Conservation (phyloP, 2,888 invertebrate species). For the Rhabditophanes sp. region DNA sequence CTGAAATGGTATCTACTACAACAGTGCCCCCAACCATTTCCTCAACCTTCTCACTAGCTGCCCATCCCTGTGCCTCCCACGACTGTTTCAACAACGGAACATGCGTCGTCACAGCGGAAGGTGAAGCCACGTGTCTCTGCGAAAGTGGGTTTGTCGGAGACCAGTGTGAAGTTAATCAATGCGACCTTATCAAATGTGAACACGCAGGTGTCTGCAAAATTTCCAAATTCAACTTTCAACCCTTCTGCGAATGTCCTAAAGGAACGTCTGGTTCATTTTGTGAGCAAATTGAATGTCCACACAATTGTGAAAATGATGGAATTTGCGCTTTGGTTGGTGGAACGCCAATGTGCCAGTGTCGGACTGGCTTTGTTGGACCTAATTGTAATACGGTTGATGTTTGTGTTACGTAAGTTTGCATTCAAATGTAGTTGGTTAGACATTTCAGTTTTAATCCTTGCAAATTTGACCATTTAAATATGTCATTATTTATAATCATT, state of each 20-base stretch:
- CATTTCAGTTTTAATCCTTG: too few species aligned
- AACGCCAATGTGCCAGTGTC: constrained; percentile 17
- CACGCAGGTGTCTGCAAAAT: constrained; percentile 18
- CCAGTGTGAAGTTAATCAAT: constrained; percentile 27
- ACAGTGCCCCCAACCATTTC: constrained; percentile 1
- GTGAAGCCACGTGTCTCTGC: constrained; percentile 27
- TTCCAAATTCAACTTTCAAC: constrained; percentile 13
- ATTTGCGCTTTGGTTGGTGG: constrained; percentile 6
- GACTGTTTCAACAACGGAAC: constrained; percentile 32
- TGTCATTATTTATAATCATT: too few species aligned
- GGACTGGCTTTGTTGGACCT: constrained; percentile 32
- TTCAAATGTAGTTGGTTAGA: too few species aligned
- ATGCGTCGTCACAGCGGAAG: constrained; percentile 16
- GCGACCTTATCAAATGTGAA: constrained; percentile 23
- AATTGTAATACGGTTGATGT: constrained; percentile 38
- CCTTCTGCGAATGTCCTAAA: constrained; percentile 27
- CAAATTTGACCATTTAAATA: too few species aligned
- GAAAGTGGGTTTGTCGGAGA: constrained; percentile 25
- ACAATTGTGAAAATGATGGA: constrained; percentile 13
- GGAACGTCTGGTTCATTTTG: constrained; percentile 10
- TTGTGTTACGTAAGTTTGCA: constrained; percentile 27
- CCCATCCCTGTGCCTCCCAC: constrained; percentile 20
- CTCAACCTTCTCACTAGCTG: too few species aligned
- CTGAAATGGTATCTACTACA: too few species aligned
- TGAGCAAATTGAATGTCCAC: constrained; percentile 12